These are phyloP conservation scores for Tragulus kanchil DNA, from an alignment of 2,113 vertebrate species.

Conservation along the genomic window DNA sequence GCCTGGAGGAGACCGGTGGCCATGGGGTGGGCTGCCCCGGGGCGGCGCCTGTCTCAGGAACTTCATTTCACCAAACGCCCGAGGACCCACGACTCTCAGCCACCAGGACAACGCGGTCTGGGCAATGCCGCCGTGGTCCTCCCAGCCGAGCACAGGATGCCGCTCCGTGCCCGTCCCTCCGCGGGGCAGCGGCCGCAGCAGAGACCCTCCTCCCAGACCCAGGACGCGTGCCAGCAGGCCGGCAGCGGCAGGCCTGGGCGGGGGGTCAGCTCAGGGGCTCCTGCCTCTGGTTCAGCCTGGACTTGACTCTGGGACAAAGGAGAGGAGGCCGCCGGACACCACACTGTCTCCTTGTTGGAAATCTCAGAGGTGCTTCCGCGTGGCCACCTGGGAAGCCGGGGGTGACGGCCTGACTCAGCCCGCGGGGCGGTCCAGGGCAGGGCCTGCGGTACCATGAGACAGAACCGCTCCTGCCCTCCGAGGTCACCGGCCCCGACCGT, in stretches of 20 bases:
- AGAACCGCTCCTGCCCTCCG: fast-evolving
- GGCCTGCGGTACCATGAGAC: fast-evolving
- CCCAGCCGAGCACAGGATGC: not conserved
- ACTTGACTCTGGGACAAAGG: not conserved
- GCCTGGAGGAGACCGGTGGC: fast-evolving
- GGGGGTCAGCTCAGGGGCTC: too few species aligned
- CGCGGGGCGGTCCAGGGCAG: fast-evolving
- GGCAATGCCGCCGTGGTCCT: fast-evolving
- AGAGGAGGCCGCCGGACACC: fast-evolving
- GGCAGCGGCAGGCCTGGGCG: not conserved
- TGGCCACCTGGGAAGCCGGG: not conserved
- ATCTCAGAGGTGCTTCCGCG: not conserved
- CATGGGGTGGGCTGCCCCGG: not conserved
- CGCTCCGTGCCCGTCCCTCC: fast-evolving
- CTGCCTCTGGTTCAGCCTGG: not conserved
- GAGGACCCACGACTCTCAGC: fast-evolving
- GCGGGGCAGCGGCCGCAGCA: fast-evolving
- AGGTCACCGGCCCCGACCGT: fast-evolving
- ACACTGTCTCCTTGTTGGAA: fast-evolving
- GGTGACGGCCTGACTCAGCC: fast-evolving
- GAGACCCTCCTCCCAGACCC: not conserved
- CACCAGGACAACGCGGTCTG: fast-evolving
- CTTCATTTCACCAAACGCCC: too few species aligned
- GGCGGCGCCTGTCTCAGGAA: not conserved
- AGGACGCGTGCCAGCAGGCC: not conserved